Base-by-base conservation (phyloP, 2,113 vertebrate genomes). In the Brachypteracias leptosomus region DNA sequence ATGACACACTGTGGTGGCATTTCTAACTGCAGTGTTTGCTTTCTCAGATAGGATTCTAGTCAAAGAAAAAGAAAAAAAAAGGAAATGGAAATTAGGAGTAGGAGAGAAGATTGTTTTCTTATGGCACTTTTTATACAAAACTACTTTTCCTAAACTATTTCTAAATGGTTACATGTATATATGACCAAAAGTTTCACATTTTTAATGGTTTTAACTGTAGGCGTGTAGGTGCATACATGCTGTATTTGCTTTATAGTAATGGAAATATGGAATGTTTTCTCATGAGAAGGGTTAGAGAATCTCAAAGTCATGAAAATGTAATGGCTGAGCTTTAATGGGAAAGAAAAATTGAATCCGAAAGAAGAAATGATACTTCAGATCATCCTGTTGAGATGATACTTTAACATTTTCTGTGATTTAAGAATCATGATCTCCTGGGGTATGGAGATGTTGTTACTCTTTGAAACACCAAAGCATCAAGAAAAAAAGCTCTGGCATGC, bases 1-100 rank as follows among this genome's bases (percentile, higher is more conserved):
- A 93, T 95, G 93, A 96, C 95, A 96, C 95, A 95, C 95, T 96
- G 96, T 95, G 95, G 94, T 96, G 87, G 78, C 89, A 93, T 49
- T 82, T 82, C 74, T 94, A 97, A 96, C 95, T 96, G 81, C 95
- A 96, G 46, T 91, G 47, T 68, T 93, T 51, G 42, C 65, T 90
- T 74, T 91, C 62, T 85, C 11, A 61, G 35, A 20, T n/a, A 67
- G 55, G 18, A 42, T 52, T 87, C 36, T 16, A 87, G 42, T 21
- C 47, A 46, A 62, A 78, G 9, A 0, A 3, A 31, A 38, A n/a
- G 13, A 22, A 12, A 13, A 19, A 7, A 55, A 47, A 31, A n/a
- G 24, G 19, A 71, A 35, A 55, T 17, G 5, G 19, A 91, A 46
- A 65, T 25, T n/a, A 49, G 25, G 11, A 66, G 3, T 35, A 71